These are phyloP conservation scores for Dufourea novaeangliae DNA, from an alignment of 1,140 invertebrate species.

Conservation along the genomic window DNA sequence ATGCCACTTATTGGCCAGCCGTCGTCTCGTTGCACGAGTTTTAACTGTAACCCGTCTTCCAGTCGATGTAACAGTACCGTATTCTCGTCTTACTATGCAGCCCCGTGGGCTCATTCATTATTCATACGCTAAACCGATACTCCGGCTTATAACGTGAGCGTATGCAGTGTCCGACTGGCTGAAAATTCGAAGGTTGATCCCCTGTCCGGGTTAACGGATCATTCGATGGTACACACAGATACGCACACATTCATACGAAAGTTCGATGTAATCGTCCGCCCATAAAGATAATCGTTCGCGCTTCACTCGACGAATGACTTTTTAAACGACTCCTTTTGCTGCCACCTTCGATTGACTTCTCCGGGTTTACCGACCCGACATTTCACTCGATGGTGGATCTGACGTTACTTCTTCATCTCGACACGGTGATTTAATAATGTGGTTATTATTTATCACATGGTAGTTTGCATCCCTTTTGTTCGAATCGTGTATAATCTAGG, in stretches of 20 bases:
- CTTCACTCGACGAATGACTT: not conserved
- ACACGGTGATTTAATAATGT: no score
- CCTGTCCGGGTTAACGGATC: conserved; percentile 37
- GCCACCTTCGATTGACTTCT: not conserved
- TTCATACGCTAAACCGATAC: conserved; percentile 69
- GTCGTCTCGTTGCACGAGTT: conserved; percentile 60
- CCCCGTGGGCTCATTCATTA: conserved; percentile 71
- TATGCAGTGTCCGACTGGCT: conserved; percentile 70
- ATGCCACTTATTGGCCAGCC: conserved; percentile 42
- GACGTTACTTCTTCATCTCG: not conserved
- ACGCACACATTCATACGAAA: not conserved
- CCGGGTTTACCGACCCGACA: not conserved
- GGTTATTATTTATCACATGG: no score
- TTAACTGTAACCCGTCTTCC: conserved; percentile 58
- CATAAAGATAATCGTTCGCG: not conserved
- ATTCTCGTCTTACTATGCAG: conserved; percentile 67
- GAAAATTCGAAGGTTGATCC: conserved; percentile 69
- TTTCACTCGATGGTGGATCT: no score
- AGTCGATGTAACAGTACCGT: conserved; percentile 65
- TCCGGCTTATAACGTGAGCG: conserved; percentile 71
- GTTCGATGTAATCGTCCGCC: not conserved
- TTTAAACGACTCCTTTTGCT: not conserved
- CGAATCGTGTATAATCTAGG: no score
- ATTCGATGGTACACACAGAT: not conserved
- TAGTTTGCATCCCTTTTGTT: no score